Evolutionary conservation across 2,113 vertebrate species (phyloP), one percentile per base, ranked within the genome.

Genomic region (Tetraodon nigroviridis): DNA sequence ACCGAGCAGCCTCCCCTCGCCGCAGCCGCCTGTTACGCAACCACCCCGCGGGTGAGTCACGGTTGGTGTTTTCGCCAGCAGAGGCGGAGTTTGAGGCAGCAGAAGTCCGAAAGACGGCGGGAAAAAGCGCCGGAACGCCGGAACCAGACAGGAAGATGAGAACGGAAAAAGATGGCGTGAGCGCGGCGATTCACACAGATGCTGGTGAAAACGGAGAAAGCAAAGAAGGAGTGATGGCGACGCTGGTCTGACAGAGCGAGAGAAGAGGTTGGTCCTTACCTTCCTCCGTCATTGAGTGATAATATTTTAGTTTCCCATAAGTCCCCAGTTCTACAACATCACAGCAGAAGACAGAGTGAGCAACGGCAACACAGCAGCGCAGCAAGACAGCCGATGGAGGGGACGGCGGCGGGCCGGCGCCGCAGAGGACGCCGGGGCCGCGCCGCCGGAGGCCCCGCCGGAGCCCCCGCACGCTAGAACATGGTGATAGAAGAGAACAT

Each of bases 251-350:
- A 85, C 80, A 91, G 88, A 91, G 88, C 90, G 22, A 24, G 22
- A 4, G 90, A 90, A 94, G 91, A 77, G 46, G 45, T 80, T 80
- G 22, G 20, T 87, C 92, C 95, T 98, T 98, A 98, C 95, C 95
- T 98, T 97, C 94, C 92, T 97, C 93, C 90, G 94, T 97, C 94
- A 98, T 98, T 96, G 95, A 94, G 93, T 96, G 94, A 98, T 98
- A 96, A 96, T 95, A 98, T 95, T 96, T 98, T 94, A 97, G 94
- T 90, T 98, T 98, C 93, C 95, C 95, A 94, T 96, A 98, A 93
- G 95, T 93, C 91, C 94, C 95, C 94, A 97, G 93, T 91, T 98
- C 95, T 98, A 98, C 89, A 95, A 95, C 89, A 93, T 94, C 90
- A 95, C 91, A 95, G 93, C 93, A 96, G 95, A 94, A 95, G 93